Evolutionary conservation across 2,888 invertebrate genomes (phyloP).

Genomic region (Thymelicus acteon): DNA sequence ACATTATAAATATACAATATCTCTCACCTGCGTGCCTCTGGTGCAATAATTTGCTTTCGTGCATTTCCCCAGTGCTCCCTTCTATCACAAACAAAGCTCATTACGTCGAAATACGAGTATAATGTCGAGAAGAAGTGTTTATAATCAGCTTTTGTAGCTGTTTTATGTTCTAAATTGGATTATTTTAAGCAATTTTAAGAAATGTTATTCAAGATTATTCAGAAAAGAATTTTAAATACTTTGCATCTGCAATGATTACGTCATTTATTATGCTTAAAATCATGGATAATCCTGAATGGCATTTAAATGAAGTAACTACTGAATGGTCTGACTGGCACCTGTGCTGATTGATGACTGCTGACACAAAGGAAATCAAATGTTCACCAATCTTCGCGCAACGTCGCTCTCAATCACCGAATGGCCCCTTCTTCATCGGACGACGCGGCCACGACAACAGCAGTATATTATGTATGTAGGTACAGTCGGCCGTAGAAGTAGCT

Average conservation of each 20-base stretch:
- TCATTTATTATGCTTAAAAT: too few relatives aligned
- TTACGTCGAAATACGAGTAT: background rate
- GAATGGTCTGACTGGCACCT: background rate
- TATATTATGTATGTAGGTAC: too few relatives aligned
- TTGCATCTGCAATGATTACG: too few relatives aligned
- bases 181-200: too few relatives aligned
- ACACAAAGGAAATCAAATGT: slow-evolving; percentile 28
- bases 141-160: too few relatives aligned
- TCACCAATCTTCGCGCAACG: slow-evolving; percentile 16
- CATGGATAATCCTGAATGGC: background rate
- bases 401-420: slow-evolving; percentile 24
- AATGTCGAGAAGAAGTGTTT: background rate
- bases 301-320: background rate
- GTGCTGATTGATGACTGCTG: background rate
- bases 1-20: too few relatives aligned
- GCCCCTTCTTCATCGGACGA: too few relatives aligned
- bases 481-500: too few relatives aligned
- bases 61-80: background rate
- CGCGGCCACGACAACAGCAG: too few relatives aligned
- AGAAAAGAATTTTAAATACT: too few relatives aligned
- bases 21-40: background rate
- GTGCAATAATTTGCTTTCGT: slow-evolving; percentile 9
- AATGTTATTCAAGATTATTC: too few relatives aligned
- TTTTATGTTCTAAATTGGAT: too few relatives aligned
- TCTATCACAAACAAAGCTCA: background rate